Base-by-base conservation (phyloP, 2,113 vertebrate species). In the Gadus macrocephalus region DNA sequence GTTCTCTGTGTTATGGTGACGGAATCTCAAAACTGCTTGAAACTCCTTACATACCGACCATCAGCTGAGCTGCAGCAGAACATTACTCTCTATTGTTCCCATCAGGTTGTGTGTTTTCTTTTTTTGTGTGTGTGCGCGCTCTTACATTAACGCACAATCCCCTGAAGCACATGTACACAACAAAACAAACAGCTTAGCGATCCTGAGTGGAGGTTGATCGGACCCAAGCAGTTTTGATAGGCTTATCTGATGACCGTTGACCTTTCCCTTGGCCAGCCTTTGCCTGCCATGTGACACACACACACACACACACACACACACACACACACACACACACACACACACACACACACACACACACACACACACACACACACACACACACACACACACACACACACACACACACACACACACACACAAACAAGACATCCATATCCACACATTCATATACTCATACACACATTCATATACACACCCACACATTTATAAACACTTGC, bases 131-230 rank as follows among this genome's bases (percentile, higher is more conserved):
- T 25, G 49, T 3, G 14, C 11, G 42, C 42, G 8, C 42, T 49
- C 12, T 12, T 19, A 38, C 66, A 56, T 65, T 59, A n/a, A 68
- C 61, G 22, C 31, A 15, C 22, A 77, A 58, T 69, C 63, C 69
- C 49, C 65, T 55, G 20, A 55, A 42, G 67, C 65, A 11, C 62
- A 78, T 20, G 66, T 63, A 42, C 74, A 64, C 31, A 49, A 42
- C 22, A 49, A 84, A 83, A 85, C 83, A 87, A 81, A 83, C 83
- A 84, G 85, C 83, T 88, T 84, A 81, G 79, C 20, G 62, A 69
- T 78, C 55, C 55, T 69, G 78, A 83, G 75, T 70, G 77, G 75
- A 65, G 75, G 82, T 68, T 73, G 69, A 67, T 66, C 69, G 74
- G 79, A 71, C 67, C 66, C 70, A 67, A 81, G 64, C 72, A 69